Percentiles rank a stretch among this genome's conserved stretches.
Evolutionary conservation across 2,888 invertebrate genomes (phyloP).

Genomic region (Spisula solida): DNA sequence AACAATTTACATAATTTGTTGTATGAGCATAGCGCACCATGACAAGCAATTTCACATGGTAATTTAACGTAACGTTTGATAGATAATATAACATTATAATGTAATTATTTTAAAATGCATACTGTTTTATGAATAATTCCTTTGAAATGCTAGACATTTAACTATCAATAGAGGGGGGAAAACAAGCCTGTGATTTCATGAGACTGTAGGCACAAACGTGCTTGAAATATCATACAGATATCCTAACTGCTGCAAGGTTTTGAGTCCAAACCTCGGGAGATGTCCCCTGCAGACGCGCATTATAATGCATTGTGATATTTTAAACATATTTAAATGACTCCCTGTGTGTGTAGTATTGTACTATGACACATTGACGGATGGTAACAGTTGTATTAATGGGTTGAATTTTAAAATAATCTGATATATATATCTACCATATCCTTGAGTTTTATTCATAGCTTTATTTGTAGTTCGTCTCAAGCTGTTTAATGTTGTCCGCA

Average conservation of each 20-base stretch:
- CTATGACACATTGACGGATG: neutral
- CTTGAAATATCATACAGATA: neutral
- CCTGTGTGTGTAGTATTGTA: neutral
- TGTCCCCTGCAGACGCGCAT: neutral
- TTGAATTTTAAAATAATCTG: neutral
- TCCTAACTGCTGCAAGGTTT: neutral
- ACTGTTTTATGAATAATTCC: neutral
- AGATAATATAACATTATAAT: neutral
- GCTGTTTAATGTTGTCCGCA: no score
- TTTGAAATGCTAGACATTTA: slow-evolving; percentile 18
- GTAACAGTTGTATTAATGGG: neutral
- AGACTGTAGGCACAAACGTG: neutral
- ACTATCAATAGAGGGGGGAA: neutral
- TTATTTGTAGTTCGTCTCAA: no score
- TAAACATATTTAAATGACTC: neutral
- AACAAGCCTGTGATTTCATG: neutral
- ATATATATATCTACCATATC: neutral
- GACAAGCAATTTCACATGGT: neutral
- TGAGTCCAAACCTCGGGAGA: neutral
- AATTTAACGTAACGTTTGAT: no score
- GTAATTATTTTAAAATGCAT: neutral
- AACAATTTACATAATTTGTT: neutral
- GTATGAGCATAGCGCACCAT: neutral
- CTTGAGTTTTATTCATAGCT: no score
- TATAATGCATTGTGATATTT: neutral